phyloP scores from a whole-genome alignment of 2,888 invertebrate genomes.

The Meteorus cinctellus region DNA sequence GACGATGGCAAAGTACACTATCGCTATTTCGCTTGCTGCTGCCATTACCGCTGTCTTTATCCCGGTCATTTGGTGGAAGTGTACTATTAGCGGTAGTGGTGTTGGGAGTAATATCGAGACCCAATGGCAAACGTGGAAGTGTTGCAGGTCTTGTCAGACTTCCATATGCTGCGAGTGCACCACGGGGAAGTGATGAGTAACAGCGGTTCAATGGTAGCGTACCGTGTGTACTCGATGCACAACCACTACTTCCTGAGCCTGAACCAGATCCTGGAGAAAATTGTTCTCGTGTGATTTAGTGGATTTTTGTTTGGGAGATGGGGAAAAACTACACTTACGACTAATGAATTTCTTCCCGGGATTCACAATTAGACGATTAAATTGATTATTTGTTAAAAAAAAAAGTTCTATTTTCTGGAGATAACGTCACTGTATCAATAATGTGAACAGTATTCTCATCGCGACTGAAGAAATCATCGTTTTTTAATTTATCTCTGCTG shows the following conservation, averaged over 20 bases:
- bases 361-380: too few species aligned
- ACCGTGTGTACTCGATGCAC: conserved; percentile 68
- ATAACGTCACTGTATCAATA: too few species aligned
- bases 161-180: conserved; percentile 73
- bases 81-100: conserved; percentile 58
- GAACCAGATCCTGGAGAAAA: conserved; percentile 68
- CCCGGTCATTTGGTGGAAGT: conserved; percentile 61
- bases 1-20: conserved; percentile 75
- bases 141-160: conserved; percentile 74
- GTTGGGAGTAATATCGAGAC: conserved; percentile 70
- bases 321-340: conserved; percentile 35
- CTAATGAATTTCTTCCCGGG: too few species aligned
- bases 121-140: conserved; percentile 74
- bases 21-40: conserved; percentile 76
- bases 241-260: conserved; percentile 74
- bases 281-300: neutral
- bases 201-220: conserved; percentile 67
- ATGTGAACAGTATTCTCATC: too few species aligned
- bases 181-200: conserved; percentile 75
- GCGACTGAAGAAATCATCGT: too few species aligned
- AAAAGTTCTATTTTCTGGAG: too few species aligned
- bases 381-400: too few species aligned
- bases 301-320: neutral
- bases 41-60: conserved; percentile 62
- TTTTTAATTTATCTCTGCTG: too few species aligned